Conservation (phyloP, 2,113 vertebrate genomes). For the Pseudolaguvia tuberculata region DNA sequence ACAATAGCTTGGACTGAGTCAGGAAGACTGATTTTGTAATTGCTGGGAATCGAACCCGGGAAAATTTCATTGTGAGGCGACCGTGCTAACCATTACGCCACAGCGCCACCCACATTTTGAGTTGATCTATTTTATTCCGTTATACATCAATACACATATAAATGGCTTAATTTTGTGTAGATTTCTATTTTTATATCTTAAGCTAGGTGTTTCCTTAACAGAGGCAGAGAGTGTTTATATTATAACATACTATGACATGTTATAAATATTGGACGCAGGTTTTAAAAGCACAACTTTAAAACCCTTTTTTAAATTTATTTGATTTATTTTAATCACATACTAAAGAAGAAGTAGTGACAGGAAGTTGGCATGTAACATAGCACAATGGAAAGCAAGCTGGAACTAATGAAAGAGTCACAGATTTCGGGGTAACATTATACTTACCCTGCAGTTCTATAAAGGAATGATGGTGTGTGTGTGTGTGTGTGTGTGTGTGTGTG, state of each 20-base stretch:
- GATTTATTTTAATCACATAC: neutral
- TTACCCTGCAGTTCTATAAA: slow-evolving; percentile 72
- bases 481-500: neutral
- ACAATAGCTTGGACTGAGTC: neutral
- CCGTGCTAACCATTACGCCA: no score
- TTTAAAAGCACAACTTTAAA: neutral
- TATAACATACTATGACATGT: no score
- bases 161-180: neutral
- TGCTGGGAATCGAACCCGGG: no score
- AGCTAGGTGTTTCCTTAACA: neutral
- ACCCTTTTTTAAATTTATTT: neutral
- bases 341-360: neutral
- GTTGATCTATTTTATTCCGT: no score
- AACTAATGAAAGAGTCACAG: slow-evolving; percentile 22
- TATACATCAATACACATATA: no score
- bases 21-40: slow-evolving; percentile 8
- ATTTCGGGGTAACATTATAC: slow-evolving; percentile 52
- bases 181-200: no score
- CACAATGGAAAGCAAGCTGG: neutral
- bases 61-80: no score
- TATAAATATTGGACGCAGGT: neutral
- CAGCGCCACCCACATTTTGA: no score
- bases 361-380: neutral
- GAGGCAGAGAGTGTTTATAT: no score
- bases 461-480: neutral